Evolutionary conservation across 2,113 vertebrate species (phyloP), one percentile per base, ranked within the genome.

Genomic region (Sterrhoptilus dennistouni): DNA sequence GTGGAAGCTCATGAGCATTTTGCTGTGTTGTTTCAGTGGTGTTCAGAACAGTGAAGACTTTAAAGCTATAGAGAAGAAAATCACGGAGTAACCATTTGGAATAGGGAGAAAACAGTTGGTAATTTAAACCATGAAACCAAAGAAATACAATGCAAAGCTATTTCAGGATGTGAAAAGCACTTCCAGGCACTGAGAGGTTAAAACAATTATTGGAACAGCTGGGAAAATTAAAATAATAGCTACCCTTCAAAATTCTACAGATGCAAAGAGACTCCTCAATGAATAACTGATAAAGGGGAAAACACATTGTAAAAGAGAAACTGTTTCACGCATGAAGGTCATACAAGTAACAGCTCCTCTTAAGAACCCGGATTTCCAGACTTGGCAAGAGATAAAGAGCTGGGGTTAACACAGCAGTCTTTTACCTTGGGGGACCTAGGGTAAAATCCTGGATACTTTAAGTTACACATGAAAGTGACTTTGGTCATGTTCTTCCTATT

Each of bases 141-240:
- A 95, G 75, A 76, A 96, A 91, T 45, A 93, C 72, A 96, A 72
- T 53, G 87, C 84, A 94, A 87, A 94, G 63, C 83, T 78, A 96
- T 70, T n/a, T n/a, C 76, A 64, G 81, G 38, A 97, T 54, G n/a
- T 76, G 69, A 95, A 97, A 96, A 96, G 45, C 90, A 83, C 64
- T 96, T 97, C 87, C 96, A 96, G 96, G 31, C 95, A 96, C 54
- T 77, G 87, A 97, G 95, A 97, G 95, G 97, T 97, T 97, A 97
- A 97, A 96, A 96, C 94, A 97, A 97, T 96, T 97, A 97, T 96
- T 97, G 97, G 92, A 97, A 97, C 96, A 97, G 96, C 97, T 97
- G 95, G 94, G 96, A 97, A 97, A 97, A 97, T 97, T 97, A 97
- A 97, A 97, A 97, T 97, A 97, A 97, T 97, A 97, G 97, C 94